These are phyloP conservation scores for Jacana jacana DNA, from an alignment of 2,113 vertebrate genomes.

Conservation along the genomic window DNA sequence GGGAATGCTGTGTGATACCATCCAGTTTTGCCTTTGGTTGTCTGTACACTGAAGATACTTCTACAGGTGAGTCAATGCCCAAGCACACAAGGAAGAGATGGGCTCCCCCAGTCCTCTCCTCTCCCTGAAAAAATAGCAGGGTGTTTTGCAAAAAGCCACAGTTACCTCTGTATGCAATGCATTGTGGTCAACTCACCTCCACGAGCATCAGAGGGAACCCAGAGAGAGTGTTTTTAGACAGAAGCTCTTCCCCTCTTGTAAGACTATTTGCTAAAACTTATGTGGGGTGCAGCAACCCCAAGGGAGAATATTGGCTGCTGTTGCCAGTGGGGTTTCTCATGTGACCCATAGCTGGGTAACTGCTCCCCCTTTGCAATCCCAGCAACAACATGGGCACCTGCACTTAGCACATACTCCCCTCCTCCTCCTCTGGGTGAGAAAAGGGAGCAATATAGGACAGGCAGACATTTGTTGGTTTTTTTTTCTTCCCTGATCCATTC, in stretches of 20 bases:
- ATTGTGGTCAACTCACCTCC: background rate
- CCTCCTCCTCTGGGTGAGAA: background rate
- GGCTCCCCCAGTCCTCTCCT: no score
- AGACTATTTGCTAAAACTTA: background rate
- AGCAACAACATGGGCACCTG: background rate
- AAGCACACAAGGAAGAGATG: background rate
- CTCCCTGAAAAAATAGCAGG: background rate
- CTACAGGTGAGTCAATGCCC: background rate
- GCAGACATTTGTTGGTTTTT: background rate
- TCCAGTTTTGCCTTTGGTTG: background rate
- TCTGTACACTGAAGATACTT: no score
- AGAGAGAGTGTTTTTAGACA: background rate
- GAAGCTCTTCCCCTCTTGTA: background rate
- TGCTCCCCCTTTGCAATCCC: background rate
- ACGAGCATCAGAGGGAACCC: background rate
- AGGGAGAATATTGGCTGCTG: background rate
- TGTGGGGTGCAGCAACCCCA: accelerated
- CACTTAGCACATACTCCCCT: background rate
- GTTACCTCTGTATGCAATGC: background rate
- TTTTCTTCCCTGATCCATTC: background rate
- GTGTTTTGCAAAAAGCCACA: background rate
- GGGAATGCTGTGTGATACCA: accelerated
- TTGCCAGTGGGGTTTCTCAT: background rate
- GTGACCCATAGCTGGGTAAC: background rate
- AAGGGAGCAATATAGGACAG: background rate